Percentiles rank a stretch among this genome's conserved stretches.
Conservation (phyloP, 2,113 vertebrate genomes). For the Micronisus gabar region DNA sequence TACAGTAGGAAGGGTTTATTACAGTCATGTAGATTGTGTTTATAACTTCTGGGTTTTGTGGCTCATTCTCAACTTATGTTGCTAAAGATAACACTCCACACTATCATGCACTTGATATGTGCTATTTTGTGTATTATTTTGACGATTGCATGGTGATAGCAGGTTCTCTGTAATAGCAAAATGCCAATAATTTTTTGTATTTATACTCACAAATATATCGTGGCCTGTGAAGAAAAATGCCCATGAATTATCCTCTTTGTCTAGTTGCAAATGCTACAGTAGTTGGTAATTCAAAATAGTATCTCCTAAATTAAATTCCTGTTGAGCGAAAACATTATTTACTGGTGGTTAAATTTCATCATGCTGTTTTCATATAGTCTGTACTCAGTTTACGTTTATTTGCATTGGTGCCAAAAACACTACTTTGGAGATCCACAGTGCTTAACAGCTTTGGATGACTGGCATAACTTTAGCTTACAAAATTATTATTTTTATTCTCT, state of each 20-base stretch:
- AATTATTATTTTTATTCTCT: background rate
- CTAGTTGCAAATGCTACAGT: background rate
- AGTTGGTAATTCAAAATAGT: background rate
- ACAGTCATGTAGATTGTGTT: background rate
- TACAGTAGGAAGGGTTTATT: background rate
- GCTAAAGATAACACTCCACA: background rate
- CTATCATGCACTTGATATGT: background rate
- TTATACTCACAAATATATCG: background rate
- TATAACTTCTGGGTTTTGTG: background rate
- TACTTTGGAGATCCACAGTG: background rate
- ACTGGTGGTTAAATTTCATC: slow-evolving; percentile 26
- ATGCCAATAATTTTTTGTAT: background rate
- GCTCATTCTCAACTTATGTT: background rate
- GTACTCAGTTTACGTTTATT: slow-evolving; percentile 24
- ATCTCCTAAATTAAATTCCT: slow-evolving; percentile 30
- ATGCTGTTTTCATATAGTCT: slow-evolving; percentile 21
- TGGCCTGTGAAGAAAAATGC: background rate
- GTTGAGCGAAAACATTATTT: background rate
- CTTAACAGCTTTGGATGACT: background rate
- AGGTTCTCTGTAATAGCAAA: background rate
- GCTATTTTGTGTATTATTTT: background rate
- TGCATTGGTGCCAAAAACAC: background rate
- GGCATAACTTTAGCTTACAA: background rate
- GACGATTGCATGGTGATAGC: background rate
- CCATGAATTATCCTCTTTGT: background rate